phyloP scores from a whole-genome alignment of 2,797 vertebrate species.

The Gymnoscopelus microlampas region DNA sequence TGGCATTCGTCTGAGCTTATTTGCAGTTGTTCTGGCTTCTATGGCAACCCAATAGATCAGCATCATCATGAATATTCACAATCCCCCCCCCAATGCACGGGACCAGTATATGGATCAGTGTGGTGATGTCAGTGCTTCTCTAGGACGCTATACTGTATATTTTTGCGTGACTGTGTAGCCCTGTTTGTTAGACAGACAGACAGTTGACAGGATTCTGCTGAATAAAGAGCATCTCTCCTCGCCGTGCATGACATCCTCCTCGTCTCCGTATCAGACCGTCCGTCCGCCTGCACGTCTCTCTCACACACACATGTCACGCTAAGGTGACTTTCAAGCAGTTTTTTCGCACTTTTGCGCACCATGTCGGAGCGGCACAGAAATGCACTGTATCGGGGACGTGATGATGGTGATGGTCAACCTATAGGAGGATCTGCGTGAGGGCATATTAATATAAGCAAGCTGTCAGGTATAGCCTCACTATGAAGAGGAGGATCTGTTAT shows the following conservation, averaged over 20 bases:
- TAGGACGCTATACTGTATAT: constrained; percentile 78
- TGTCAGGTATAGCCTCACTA: constrained; percentile 73
- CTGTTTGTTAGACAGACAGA: constrained; percentile 71
- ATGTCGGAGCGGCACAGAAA: constrained; percentile 75
- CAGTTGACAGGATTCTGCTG: constrained; percentile 63
- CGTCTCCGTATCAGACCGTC: constrained; percentile 55
- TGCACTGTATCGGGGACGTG: constrained; percentile 65
- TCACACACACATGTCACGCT: constrained; percentile 66
- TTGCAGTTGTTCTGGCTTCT: constrained; percentile 58
- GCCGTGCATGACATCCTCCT: constrained; percentile 77
- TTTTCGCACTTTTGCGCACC: constrained; percentile 75
- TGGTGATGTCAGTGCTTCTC: constrained; percentile 69
- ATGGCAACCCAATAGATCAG: constrained; percentile 94
- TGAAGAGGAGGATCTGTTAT: constrained; percentile 62
- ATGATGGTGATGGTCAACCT: constrained; percentile 57
- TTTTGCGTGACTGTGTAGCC: constrained; percentile 59
- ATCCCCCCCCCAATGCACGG: constrained; percentile 83
- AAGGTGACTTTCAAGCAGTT: constrained; percentile 80
- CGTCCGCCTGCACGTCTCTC: constrained; percentile 69
- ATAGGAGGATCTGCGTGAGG: constrained; percentile 68
- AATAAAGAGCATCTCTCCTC: constrained; percentile 65
- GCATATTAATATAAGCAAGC: constrained; percentile 60
- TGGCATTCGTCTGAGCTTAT: no score
- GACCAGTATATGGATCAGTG: constrained; percentile 81
- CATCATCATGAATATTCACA: constrained; percentile 95